Evolutionary conservation across 2,797 vertebrate species (phyloP).

Genomic region (Macropodus opercularis): DNA sequence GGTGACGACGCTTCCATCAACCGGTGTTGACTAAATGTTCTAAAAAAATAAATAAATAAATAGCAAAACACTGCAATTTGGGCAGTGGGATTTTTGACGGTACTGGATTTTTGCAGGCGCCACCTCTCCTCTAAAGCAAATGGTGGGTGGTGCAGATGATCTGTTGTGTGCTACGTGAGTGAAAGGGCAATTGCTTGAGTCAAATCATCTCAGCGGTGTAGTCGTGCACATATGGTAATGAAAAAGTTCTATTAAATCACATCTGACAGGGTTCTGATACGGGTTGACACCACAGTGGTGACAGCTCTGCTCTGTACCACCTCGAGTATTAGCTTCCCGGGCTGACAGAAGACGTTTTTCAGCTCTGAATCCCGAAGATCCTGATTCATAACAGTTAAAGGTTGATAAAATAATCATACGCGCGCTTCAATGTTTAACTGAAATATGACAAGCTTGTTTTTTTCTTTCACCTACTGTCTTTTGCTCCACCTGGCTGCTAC

Average conservation of each 20-base stretch:
- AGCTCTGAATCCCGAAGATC: neutral
- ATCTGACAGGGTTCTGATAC: neutral
- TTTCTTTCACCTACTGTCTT: neutral
- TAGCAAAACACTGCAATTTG: too few species aligned
- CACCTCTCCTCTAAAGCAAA: too few species aligned
- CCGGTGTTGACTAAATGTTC: too few species aligned
- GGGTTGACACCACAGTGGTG: neutral
- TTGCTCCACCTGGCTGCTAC: neutral
- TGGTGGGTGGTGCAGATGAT: too few species aligned
- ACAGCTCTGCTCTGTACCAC: constrained; percentile 3
- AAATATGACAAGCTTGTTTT: neutral
- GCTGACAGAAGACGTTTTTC: constrained; percentile 11
- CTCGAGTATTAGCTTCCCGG: constrained; percentile 13
- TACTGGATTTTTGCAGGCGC: too few species aligned
- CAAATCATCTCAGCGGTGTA: neutral
- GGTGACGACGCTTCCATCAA: too few species aligned
- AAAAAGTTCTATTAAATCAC: constrained; percentile 9
- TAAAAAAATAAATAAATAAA: too few species aligned
- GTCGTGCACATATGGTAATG: neutral
- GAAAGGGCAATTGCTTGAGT: too few species aligned
- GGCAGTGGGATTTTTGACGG: too few species aligned
- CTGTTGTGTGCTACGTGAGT: too few species aligned
- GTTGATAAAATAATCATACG: neutral
- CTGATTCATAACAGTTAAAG: neutral
- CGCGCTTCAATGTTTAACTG: neutral